Evolutionary conservation across 2,797 vertebrate genomes (phyloP), one percentile per base, ranked within the genome.

Genomic region (Loris lydekkerianus): DNA sequence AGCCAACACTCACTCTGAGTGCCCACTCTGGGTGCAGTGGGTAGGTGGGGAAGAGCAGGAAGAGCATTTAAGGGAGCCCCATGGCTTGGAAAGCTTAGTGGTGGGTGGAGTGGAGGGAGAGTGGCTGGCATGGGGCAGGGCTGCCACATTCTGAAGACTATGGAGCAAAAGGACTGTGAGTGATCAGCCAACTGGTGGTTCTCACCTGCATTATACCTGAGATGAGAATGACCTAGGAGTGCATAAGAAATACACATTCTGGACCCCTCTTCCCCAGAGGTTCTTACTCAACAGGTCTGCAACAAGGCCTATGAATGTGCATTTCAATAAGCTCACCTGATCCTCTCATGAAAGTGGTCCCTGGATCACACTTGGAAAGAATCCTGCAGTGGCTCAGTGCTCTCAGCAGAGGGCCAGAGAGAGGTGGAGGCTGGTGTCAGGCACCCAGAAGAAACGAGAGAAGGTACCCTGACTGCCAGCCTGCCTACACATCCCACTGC

Each of bases 1-100:
- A 37, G 67, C 67, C 5, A 15, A 73, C 15, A 46, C 11, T 56
- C 65, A 77, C 60, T 73, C 70, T 0, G 3, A 7, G 25, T 1
- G 10, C 0, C 10, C 3, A 0, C 29, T 14, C 63, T n/a, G 31
- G 65, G 31, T 23, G 21, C 10, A n/a, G 25, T 4, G 37, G 15
- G 27, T 18, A 14, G 56, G 11, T 5, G 5, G 49, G 21, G 15
- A 18, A 15, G 25, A 31, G 21, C 14, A 46, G 10, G 18, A 23
- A 15, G 14, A 7, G 21, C 2, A 1, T 37, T 6, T 9, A 31
- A 61, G 76, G 23, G 34, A 37, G 27, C 20, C 0, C 3, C 8
- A 78, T 0, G 20, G 15, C 10, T 46, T 5, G 43, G 46, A 31
- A 1, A 21, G 4, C 43, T 9, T 2, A 10, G 11, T 1, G 0